These are phyloP conservation scores for Hemichromis elongatus DNA, from an alignment of 2,113 vertebrate genomes.

Conservation along the genomic window DNA sequence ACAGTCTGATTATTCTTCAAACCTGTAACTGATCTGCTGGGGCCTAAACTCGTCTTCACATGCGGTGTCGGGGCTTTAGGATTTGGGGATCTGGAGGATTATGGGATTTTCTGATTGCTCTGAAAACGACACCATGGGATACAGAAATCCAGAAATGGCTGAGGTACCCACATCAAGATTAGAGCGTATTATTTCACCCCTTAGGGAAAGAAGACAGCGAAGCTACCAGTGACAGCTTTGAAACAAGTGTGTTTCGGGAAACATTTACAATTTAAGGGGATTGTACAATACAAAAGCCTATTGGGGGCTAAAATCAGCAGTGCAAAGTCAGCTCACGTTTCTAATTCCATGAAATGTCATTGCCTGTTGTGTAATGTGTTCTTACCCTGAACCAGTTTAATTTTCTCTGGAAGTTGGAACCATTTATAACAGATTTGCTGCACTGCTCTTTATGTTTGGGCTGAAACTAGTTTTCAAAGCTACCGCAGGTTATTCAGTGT, in stretches of 20 bases:
- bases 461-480: background rate
- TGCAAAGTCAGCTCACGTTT: background rate
- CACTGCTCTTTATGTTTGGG: background rate
- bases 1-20: constrained; percentile 7
- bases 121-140: constrained; percentile 60
- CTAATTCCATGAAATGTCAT: background rate
- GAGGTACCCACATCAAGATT: constrained; percentile 65
- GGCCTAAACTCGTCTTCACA: constrained; percentile 41
- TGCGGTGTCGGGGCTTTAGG: constrained; percentile 31
- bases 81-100: constrained; percentile 63
- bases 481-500: background rate
- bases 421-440: background rate
- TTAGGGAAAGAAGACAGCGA: constrained; percentile 12
- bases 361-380: background rate
- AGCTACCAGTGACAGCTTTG: constrained; percentile 3
- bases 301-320: background rate
- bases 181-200: constrained; percentile 39
- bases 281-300: background rate
- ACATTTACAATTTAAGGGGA: constrained; percentile 22
- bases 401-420: background rate
- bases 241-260: constrained; percentile 13
- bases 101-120: constrained; percentile 63
- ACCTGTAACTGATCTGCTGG: constrained; percentile 29
- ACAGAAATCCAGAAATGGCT: constrained; percentile 60
- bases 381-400: background rate